Base-by-base conservation (phyloP, 2,113 vertebrate genomes). In the Alosa alosa region DNA sequence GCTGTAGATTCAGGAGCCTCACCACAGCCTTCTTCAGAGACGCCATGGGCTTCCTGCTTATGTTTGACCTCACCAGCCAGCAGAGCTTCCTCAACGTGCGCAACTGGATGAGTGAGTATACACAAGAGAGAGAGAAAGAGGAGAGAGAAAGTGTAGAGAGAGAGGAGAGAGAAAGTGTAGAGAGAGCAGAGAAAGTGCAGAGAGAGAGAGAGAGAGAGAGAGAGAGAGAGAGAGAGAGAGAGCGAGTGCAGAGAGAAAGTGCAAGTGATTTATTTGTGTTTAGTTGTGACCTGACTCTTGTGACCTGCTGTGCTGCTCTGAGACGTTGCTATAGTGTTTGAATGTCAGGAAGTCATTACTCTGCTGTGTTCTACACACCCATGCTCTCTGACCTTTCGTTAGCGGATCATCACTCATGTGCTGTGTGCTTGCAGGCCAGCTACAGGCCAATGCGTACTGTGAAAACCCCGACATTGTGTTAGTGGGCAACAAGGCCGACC, bases 41-140 rank as follows among this genome's bases (percentile, higher is more conserved):
- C 1, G 97, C 97, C n/a, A 99, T 99, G 98, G 97, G 98, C 9
- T 99, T 99, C 92, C 91, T 98, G 84, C 93, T 99, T 52, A 98
- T 98, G 97, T 99, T 99, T 82, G 97, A 99, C 86, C 97, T 99
- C 90, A 99, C 97, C 89, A 98, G 96, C 92, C 97, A 98, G 86
- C 97, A 99, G 95, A 99, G 98, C 91, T 99, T 98, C 93, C 94
- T 99, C 86, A 99, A 99, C 83, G 97, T 99, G 94, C 95, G 97
- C 52, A 99, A 97, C 91, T 99, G 98, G 98, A 99, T 99, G 97
- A 98, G 98, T 99, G 95, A 92, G 97, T 97, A 41, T 31, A 18
- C 18, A 4, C 15, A 1, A 60, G 55, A 60, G 55, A 60, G 18
- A 60, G 55, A 60, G 55, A n/a, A n/a, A 57, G 55, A 2, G 55